Evolutionary conservation across 1,140 invertebrate genomes (phyloP).

Genomic region (Drosophila eugracilis): DNA sequence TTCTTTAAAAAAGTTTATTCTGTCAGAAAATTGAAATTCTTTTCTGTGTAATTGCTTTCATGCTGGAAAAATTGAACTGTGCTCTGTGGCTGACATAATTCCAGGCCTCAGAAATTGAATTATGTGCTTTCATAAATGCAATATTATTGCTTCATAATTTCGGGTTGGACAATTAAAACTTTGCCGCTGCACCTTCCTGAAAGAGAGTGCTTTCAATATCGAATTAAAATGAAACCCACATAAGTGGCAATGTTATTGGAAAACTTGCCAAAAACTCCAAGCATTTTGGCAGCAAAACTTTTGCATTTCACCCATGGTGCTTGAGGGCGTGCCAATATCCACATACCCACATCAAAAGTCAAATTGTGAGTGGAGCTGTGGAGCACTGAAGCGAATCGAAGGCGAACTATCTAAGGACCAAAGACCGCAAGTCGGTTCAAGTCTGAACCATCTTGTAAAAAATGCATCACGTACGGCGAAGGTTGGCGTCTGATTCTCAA

Average conservation of each 20-base stretch:
- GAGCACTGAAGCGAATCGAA: conserved; percentile 50
- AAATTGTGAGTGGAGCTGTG: conserved; percentile 64
- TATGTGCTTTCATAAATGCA: conserved; percentile 17
- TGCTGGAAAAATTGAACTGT: background rate
- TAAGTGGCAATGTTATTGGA: conserved; percentile 35
- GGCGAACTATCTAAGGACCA: conserved; percentile 52
- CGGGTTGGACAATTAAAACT: conserved; percentile 20
- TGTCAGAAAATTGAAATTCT: background rate
- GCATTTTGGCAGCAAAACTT: conserved; percentile 45
- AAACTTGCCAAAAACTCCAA: conserved; percentile 40
- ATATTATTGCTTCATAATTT: conserved; percentile 23
- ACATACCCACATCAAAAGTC: conserved; percentile 71
- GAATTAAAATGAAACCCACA: conserved; percentile 18
- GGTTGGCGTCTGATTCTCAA: conserved; percentile 40
- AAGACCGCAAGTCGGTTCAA: conserved; percentile 24
- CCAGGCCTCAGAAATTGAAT: conserved; percentile 12
- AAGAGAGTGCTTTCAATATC: conserved; percentile 7
- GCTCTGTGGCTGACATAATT: conserved; percentile 1
- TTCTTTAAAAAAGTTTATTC: background rate
- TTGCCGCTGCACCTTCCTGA: background rate
- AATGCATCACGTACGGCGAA: conserved; percentile 75
- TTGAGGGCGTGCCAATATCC: conserved; percentile 44
- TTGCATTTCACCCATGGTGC: conserved; percentile 55
- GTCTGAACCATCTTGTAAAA: conserved; percentile 53
- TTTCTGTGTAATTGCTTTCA: conserved; percentile 10